Base-by-base conservation (phyloP, 2,888 invertebrate species). In the Drosophila helvetica region DNA sequence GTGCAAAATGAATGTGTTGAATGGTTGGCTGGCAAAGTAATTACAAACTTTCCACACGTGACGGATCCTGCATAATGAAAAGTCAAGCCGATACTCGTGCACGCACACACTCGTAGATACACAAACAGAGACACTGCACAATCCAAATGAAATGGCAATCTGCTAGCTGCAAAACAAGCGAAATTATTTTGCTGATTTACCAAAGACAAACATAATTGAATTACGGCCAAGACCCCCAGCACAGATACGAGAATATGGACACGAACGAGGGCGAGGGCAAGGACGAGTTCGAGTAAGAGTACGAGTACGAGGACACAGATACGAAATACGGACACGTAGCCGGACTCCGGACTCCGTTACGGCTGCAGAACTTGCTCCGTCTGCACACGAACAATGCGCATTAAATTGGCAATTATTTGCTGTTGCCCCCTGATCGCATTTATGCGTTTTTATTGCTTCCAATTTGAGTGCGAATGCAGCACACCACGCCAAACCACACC, bases 131-230 rank as follows among this genome's bases (percentile, higher is more conserved):
- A 64, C 45, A 69, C 74, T 67, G 83, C 77, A 82, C 77, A 79
- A 54, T 58, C 43, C 63, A 43, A 57, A 76, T 64, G 57, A 48
- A 60, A 67, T 57, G 61, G 48, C 56, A 74, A 75, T 67, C 55
- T 63, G 55, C 70, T 62, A 65, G 76, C 46, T 59, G 69, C 77
- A 80, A 67, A 82, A 72, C 79, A 79, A 69, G 74, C 78, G 81
- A 72, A 83, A 80, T 80, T 84, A 75, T 88, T 86, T 71, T 83
- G 72, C 86, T 88, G 83, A 83, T 86, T 86, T 83, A 60, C 77
- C 74, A 88, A 86, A 89, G 87, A 80, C 87, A 86, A 86, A 85
- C 68, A 78, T 88, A 85, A 85, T 85, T 85, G 64, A 85, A 85
- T 85, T 85, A 88, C 60, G 65, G 77, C 62, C 57, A 57, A 48